Conservation (phyloP, 2,888 invertebrate genomes). For the Meganola albula region DNA sequence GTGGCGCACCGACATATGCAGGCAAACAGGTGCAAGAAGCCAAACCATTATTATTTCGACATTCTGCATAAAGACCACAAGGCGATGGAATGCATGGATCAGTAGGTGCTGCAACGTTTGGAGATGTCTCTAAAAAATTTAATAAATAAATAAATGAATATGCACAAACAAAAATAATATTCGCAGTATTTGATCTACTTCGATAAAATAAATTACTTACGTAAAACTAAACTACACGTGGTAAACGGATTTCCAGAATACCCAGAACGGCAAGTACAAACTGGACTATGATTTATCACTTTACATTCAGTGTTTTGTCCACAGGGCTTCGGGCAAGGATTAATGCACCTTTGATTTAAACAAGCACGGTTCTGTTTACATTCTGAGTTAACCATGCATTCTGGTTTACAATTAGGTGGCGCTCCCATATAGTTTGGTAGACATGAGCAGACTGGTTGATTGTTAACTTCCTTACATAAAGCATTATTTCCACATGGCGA, state of each 20-base stretch:
- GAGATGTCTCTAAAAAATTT: slow-evolving; percentile 43
- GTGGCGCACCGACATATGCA: slow-evolving; percentile 81
- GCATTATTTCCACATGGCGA: slow-evolving; percentile 85
- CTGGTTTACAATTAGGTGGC: slow-evolving; percentile 80
- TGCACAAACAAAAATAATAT: neutral
- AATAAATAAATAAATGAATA: slow-evolving; percentile 3
- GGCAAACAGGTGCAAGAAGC: slow-evolving; percentile 84
- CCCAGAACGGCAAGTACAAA: slow-evolving; percentile 82
- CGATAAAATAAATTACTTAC: slow-evolving; percentile 54
- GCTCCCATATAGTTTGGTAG: slow-evolving; percentile 80
- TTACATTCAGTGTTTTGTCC: slow-evolving; percentile 82
- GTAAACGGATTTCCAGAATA: slow-evolving; percentile 84
- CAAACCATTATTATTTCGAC: slow-evolving; percentile 82
- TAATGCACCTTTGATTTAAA: slow-evolving; percentile 81
- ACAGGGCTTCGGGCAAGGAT: slow-evolving; percentile 83
- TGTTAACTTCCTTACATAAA: slow-evolving; percentile 83
- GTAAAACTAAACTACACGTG: slow-evolving; percentile 74
- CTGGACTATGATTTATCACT: slow-evolving; percentile 83
- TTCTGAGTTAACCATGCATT: slow-evolving; percentile 81
- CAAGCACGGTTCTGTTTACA: slow-evolving; percentile 82
- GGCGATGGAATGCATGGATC: slow-evolving; percentile 85
- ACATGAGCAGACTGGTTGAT: slow-evolving; percentile 85
- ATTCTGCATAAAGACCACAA: slow-evolving; percentile 85
- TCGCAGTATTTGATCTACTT: neutral
- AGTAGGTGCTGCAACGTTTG: slow-evolving; percentile 50